Percentiles rank a stretch among this genome's conserved stretches.
These are phyloP conservation scores for Sphyrna mokarran DNA, from an alignment of 2,113 vertebrate genomes.

Conservation along the genomic window DNA sequence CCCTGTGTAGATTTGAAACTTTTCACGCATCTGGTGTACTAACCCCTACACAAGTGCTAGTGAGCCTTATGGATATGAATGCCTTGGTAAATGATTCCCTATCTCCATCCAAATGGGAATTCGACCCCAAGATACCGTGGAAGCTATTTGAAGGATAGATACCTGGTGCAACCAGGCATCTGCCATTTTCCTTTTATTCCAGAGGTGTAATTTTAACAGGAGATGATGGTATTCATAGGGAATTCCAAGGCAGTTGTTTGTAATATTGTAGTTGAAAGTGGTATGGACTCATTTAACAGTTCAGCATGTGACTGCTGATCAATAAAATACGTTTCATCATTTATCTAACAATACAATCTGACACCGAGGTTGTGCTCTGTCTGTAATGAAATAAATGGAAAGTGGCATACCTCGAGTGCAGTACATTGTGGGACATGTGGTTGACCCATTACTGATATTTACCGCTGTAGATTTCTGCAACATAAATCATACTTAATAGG, in stretches of 20 bases:
- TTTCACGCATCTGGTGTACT: neutral
- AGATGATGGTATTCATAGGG: neutral
- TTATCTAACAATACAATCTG: neutral
- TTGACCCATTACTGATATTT: conserved; percentile 17
- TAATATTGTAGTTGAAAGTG: neutral
- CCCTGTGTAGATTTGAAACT: neutral
- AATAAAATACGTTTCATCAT: neutral
- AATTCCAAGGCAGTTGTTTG: neutral
- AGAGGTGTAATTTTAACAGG: neutral
- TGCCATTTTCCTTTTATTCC: neutral
- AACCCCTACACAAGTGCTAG: neutral
- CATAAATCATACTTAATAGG: neutral
- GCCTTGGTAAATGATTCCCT: neutral
- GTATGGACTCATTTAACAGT: neutral
- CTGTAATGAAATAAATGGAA: neutral
- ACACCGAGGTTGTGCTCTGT: neutral
- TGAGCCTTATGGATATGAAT: neutral
- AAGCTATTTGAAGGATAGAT: neutral
- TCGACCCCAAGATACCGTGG: neutral
- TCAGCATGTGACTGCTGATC: neutral
- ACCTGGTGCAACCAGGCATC: neutral
- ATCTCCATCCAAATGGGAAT: neutral
- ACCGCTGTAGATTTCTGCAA: neutral
- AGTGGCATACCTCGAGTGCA: too few species aligned
- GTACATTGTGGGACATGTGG: neutral